Percentiles rank a stretch among this genome's conserved stretches.
Evolutionary conservation across 2,888 invertebrate species (phyloP).

Genomic region (Euplagia quadripunctaria): DNA sequence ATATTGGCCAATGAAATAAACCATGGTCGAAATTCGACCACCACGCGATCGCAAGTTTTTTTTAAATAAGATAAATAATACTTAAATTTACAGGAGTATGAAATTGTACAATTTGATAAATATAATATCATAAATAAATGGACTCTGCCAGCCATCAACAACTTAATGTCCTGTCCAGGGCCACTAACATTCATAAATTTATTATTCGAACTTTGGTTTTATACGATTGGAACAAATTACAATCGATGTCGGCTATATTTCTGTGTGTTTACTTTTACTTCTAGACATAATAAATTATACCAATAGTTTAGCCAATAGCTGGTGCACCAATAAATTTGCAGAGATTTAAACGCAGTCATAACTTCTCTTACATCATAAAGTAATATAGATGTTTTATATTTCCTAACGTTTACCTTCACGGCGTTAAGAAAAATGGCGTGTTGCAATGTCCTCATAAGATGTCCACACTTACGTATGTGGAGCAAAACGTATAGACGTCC

Average conservation of each 20-base stretch:
- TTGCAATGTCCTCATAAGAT: conserved; percentile 71
- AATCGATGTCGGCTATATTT: neutral
- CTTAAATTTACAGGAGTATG: too few species aligned
- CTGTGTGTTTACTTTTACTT: neutral
- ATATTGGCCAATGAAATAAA: too few species aligned
- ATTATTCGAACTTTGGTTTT: too few species aligned
- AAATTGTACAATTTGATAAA: too few species aligned
- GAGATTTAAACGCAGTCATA: conserved; percentile 18
- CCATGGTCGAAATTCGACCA: too few species aligned
- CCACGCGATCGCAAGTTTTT: too few species aligned
- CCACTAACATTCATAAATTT: too few species aligned
- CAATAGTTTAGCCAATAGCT: neutral
- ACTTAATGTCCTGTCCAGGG: too few species aligned
- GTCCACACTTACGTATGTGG: conserved; percentile 74
- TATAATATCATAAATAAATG: too few species aligned
- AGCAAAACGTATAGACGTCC: conserved; percentile 70
- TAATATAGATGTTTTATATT: conserved; percentile 48
- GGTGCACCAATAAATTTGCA: conserved; percentile 19
- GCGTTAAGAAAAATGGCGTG: conserved; percentile 59
- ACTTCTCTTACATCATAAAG: conserved; percentile 27
- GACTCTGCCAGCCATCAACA: too few species aligned
- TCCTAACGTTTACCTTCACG: conserved; percentile 63
- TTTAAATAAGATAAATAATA: too few species aligned
- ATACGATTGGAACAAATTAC: too few species aligned
- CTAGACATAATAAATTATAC: neutral